These are phyloP conservation scores for Aphidius colemani DNA, from an alignment of 2,888 invertebrate genomes.

Conservation along the genomic window DNA sequence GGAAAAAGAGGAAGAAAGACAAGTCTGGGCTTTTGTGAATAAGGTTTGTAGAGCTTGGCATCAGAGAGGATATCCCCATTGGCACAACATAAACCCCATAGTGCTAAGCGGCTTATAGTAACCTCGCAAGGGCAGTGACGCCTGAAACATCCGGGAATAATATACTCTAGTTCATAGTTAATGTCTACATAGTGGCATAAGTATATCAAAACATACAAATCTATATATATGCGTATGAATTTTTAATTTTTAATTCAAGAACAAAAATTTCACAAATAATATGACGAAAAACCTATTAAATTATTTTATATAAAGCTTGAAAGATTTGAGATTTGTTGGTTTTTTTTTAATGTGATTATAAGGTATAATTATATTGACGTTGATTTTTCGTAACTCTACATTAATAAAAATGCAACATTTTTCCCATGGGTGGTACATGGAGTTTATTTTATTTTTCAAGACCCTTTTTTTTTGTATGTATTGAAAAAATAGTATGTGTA, in stretches of 20 bases:
- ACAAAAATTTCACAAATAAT: neutral
- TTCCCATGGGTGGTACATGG: no score
- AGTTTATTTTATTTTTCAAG: neutral
- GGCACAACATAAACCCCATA: conserved; percentile 57
- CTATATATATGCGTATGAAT: no score
- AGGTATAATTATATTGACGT: no score
- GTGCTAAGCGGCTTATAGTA: conserved; percentile 58
- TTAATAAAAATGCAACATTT: no score
- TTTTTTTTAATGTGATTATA: no score
- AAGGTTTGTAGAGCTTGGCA: conserved; percentile 46
- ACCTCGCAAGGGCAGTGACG: conserved; percentile 57
- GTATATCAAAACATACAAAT: neutral
- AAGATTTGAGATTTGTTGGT: no score
- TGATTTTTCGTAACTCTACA: no score
- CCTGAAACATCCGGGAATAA: conserved; percentile 49
- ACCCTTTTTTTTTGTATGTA: neutral
- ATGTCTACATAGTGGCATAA: conserved; percentile 1
- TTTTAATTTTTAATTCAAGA: neutral
- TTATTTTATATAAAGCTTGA: no score
- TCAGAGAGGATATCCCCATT: conserved; percentile 48
- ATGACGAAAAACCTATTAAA: no score
- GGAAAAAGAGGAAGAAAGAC: conserved; percentile 26
- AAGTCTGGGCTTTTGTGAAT: conserved; percentile 29
- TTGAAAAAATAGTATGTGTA: conserved; percentile 3
- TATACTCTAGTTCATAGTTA: conserved; percentile 1